These are phyloP conservation scores for Etia nguti DNA, from an alignment of 2,113 vertebrate species.

Conservation along the genomic window DNA sequence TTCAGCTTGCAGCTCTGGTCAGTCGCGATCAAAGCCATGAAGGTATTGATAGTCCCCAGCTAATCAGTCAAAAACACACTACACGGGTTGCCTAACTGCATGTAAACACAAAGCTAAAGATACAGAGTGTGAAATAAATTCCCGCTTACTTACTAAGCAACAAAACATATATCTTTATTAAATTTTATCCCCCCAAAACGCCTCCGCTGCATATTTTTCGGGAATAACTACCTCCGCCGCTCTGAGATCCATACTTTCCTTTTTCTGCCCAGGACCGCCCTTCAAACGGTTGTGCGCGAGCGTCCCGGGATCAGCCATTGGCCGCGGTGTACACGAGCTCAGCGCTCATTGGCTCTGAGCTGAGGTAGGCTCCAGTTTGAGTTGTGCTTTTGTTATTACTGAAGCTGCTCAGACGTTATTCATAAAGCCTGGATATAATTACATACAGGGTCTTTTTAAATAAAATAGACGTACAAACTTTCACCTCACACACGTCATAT, in stretches of 20 bases:
- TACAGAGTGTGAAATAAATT: background rate
- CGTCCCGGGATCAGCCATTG: slow-evolving; percentile 50
- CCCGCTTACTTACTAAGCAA: background rate
- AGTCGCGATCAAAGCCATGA: slow-evolving; percentile 69
- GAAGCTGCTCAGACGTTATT: slow-evolving; percentile 56
- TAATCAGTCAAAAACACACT: background rate
- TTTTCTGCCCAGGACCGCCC: slow-evolving; percentile 58
- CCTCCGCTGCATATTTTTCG: background rate
- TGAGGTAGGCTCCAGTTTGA: slow-evolving; percentile 61
- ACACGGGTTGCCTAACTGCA: background rate
- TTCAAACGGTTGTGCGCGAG: slow-evolving; percentile 48
- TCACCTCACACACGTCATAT: background rate
- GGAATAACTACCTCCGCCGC: background rate
- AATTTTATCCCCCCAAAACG: background rate
- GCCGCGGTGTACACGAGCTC: slow-evolving; percentile 37
- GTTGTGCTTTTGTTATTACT: slow-evolving; percentile 69
- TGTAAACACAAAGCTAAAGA: background rate
- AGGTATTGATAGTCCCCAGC: background rate
- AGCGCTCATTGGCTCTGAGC: slow-evolving; percentile 58
- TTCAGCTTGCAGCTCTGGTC: slow-evolving; percentile 56
- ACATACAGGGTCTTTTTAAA: background rate
- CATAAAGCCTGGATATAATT: slow-evolving; percentile 36
- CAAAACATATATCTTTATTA: background rate
- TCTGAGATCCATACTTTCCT: slow-evolving; percentile 46
- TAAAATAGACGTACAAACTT: background rate